Base-by-base conservation (phyloP, 23 tunicate species). In the Diplosoma virens region DNA sequence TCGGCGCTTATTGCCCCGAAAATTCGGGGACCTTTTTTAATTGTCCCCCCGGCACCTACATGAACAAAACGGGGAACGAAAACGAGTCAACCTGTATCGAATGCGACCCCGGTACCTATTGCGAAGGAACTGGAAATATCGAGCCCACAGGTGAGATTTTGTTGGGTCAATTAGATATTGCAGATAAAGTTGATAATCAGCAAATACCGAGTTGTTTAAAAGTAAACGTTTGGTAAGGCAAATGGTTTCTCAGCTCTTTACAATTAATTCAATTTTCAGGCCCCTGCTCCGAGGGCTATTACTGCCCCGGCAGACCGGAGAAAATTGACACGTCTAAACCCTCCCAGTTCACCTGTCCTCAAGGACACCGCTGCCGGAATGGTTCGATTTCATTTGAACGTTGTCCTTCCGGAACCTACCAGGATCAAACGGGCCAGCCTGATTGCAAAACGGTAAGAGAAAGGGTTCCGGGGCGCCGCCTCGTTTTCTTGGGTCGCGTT, bases 41-140 rank as follows among this genome's bases (percentile, higher is more conserved):
- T 7, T 92, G 97, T 52, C 92, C 87, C n/a, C 59, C 87, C 7
- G 97, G 97, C 0, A 92, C 92, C 18, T 92, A 66, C 47, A 63
- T 73, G 20, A 56, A 81, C 66, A 32, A 37, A 5, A 75, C 66
- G 1, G 59, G 59, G 21, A 59, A 58, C 25, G 37, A 36, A 20
- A 33, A 82, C 29, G 84, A 28, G 36, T 14, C 67, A 25, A 86
- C 85, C 47, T 92, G 97, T 33, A 26, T 79, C 33, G 87, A 79
- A 29, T 92, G 97, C 47, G 65, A 61, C 11, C 92, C 97, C 25
- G 72, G 92, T 6, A 45, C 68, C 16, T 92, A 70, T 48, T 92
- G 97, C 50, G 80, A 45, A 23, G 87, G 80, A 55, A 17, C 17
- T 24, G 93, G 93, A 23, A 30, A 52, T 4, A 29, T 29, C 5